Conservation (phyloP, 2,797 vertebrate species). For the Protosalanx chinensis region DNA sequence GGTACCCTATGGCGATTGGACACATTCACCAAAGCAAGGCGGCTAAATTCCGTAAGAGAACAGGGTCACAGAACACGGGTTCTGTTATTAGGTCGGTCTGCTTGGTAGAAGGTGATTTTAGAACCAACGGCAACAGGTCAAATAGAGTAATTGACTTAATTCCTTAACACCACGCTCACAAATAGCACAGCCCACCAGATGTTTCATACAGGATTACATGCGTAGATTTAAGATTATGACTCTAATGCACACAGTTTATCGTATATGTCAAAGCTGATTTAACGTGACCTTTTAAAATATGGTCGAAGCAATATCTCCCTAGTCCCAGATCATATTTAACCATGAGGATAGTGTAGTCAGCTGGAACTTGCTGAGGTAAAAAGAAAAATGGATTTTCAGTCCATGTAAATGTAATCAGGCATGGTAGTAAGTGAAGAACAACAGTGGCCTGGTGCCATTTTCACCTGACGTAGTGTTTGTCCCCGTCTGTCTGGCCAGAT, state of each 20-base stretch:
- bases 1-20: not conserved
- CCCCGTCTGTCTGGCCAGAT: constrained; percentile 44
- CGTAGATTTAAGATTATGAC: constrained; percentile 16
- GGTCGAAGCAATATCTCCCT: constrained; percentile 13
- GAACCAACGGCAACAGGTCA: not conserved
- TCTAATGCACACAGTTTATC: constrained; percentile 35
- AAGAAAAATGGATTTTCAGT: not conserved
- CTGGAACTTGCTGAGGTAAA: not conserved
- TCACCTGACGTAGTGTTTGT: not conserved
- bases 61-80: not conserved
- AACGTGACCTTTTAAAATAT: constrained; percentile 31
- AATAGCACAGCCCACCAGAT: constrained; percentile 9
- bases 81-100: not conserved
- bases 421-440: constrained; percentile 9
- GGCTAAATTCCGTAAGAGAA: not conserved
- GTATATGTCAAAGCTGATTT: constrained; percentile 34
- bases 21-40: not conserved
- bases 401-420: too few relatives aligned
- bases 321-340: constrained; percentile 2
- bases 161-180: not conserved
- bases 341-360: not conserved
- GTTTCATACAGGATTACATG: constrained; percentile 20
- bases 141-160: not conserved
- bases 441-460: constrained; percentile 2
- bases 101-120: not conserved